Conservation (phyloP, 1,140 invertebrate genomes). For the Drosophila hydei region DNA sequence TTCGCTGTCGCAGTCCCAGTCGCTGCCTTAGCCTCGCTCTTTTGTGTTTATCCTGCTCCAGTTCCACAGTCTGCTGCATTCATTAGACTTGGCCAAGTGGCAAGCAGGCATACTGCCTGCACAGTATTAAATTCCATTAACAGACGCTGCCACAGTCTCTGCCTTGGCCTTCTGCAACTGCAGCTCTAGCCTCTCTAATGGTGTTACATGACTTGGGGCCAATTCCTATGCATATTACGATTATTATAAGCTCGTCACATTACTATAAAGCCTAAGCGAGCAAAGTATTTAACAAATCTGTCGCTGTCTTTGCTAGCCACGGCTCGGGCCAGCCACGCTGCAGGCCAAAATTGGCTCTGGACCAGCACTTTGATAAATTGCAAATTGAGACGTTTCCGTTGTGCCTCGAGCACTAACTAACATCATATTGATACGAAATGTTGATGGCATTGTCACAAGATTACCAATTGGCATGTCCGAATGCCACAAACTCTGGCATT, state of each 20-base stretch:
- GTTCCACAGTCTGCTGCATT: slow-evolving; percentile 78
- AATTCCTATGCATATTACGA: slow-evolving; percentile 37
- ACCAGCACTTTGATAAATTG: slow-evolving; percentile 44
- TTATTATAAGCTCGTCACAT: slow-evolving; percentile 13
- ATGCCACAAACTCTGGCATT: slow-evolving; percentile 14
- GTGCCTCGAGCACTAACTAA: neutral
- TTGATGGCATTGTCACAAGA: slow-evolving; percentile 3
- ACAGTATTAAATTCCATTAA: slow-evolving; percentile 75
- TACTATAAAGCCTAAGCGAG: slow-evolving; percentile 31
- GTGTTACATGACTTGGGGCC: slow-evolving; percentile 68
- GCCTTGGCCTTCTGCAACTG: slow-evolving; percentile 20
- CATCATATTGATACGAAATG: slow-evolving; percentile 9
- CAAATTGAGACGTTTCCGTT: slow-evolving; percentile 30
- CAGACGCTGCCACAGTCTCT: slow-evolving; percentile 31
- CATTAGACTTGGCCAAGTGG: slow-evolving; percentile 76
- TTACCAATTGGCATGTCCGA: slow-evolving; percentile 54
- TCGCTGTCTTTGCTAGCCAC: slow-evolving; percentile 14
- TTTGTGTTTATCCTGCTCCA: slow-evolving; percentile 72
- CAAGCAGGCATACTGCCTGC: slow-evolving; percentile 20
- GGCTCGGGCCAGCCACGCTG: slow-evolving; percentile 21
- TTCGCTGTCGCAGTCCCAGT: neutral
- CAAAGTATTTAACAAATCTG: slow-evolving; percentile 40
- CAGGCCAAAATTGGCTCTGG: slow-evolving; percentile 7
- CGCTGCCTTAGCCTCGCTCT: slow-evolving; percentile 32
- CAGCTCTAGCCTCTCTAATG: slow-evolving; percentile 49